A percentile compares a stretch with the other conserved stretches of the same genome.
These are phyloP conservation scores for Neuroscelio doddi DNA, from an alignment of 2,888 invertebrate species.

Conservation along the genomic window DNA sequence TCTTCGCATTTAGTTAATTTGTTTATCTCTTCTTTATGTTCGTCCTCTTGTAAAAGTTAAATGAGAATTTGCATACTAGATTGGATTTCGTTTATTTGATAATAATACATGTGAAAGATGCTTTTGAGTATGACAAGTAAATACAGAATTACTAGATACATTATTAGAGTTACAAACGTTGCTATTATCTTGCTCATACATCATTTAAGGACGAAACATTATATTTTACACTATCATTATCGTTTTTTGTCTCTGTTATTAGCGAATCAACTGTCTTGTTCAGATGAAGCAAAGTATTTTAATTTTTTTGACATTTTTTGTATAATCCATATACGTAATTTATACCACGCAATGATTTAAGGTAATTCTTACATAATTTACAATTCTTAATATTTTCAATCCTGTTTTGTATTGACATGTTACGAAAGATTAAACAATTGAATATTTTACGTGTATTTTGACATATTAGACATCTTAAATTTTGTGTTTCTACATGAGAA, in stretches of 20 bases:
- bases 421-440: slow-evolving; percentile 1
- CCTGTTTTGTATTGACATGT: not conserved
- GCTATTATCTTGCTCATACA: too few relatives aligned
- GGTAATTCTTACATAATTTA: slow-evolving; percentile 10
- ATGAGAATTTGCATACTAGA: slow-evolving; percentile 3
- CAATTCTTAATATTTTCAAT: not conserved
- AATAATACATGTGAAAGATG: slow-evolving; percentile 3
- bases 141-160: not conserved
- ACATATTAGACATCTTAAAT: not conserved
- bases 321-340: slow-evolving; percentile 4
- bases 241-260: not conserved
- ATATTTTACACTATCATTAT: too few relatives aligned
- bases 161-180: not conserved
- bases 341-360: slow-evolving; percentile 7
- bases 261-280: not conserved
- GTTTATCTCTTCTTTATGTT: too few relatives aligned
- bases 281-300: slow-evolving; percentile 20
- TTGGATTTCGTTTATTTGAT: too few relatives aligned
- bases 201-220: too few relatives aligned
- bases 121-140: not conserved
- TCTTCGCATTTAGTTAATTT: slow-evolving; percentile 5
- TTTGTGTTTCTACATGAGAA: not conserved
- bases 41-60: not conserved
- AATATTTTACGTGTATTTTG: not conserved
- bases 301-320: slow-evolving; percentile 13